Evolutionary conservation across 2,888 invertebrate genomes (phyloP).

Genomic region (Dicranocentrus wangi): DNA sequence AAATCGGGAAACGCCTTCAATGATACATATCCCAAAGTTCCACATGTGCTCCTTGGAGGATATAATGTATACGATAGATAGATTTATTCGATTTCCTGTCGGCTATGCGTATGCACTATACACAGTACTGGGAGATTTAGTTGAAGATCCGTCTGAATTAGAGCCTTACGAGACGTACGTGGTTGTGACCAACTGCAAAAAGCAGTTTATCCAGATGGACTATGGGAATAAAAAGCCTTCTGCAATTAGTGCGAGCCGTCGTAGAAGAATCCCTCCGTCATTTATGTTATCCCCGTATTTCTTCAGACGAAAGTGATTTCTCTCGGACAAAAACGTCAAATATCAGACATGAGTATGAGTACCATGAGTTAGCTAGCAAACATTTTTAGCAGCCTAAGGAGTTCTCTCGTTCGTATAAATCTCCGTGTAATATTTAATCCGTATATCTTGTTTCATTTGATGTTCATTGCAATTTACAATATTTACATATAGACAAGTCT

Average conservation of each 20-base stretch:
- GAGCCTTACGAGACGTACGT: constrained; percentile 47
- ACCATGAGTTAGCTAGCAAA: too few species aligned
- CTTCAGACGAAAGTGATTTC: neutral
- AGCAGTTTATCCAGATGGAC: constrained; percentile 38
- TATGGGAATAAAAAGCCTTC: constrained; percentile 39
- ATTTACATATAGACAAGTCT: too few species aligned
- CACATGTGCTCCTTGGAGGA: constrained; percentile 50
- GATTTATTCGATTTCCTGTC: constrained; percentile 34
- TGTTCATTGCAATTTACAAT: too few species aligned
- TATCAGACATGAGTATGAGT: too few species aligned
- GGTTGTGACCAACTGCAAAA: constrained; percentile 46
- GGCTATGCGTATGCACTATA: constrained; percentile 50
- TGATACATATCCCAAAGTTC: constrained; percentile 36
- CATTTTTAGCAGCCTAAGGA: too few species aligned
- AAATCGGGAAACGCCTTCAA: constrained; percentile 37
- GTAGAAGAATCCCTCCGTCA: constrained; percentile 7
- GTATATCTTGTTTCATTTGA: too few species aligned
- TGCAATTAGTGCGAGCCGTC: neutral
- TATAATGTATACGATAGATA: constrained; percentile 38
- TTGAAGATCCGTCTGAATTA: constrained; percentile 35
- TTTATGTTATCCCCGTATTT: neutral
- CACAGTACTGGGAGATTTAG: constrained; percentile 38
- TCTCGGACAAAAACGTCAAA: neutral
- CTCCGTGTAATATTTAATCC: too few species aligned
- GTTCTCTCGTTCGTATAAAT: too few species aligned